These are phyloP conservation scores for Aleiodes alternator DNA, from an alignment of 2,888 invertebrate genomes.

Conservation along the genomic window DNA sequence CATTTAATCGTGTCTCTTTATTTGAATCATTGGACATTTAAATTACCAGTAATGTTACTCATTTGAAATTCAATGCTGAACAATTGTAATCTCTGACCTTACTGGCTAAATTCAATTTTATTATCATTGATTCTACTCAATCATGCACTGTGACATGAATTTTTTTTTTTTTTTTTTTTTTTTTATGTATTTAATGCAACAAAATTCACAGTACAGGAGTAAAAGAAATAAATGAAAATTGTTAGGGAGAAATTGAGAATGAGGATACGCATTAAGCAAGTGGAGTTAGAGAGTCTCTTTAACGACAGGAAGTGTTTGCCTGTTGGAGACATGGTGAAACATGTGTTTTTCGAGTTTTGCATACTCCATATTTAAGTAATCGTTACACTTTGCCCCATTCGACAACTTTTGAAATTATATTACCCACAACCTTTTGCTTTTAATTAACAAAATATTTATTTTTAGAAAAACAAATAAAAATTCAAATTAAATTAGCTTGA, in stretches of 20 bases:
- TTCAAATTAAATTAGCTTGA: background rate
- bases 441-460: background rate
- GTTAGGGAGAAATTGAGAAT: background rate
- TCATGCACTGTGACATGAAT: no score
- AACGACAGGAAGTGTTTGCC: slow-evolving; percentile 73
- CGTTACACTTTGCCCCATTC: slow-evolving; percentile 62
- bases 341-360: slow-evolving; percentile 70
- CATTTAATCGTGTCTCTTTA: slow-evolving; percentile 40
- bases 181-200: no score
- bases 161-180: no score
- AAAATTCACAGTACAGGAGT: no score
- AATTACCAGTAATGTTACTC: background rate
- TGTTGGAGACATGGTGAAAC: slow-evolving; percentile 62
- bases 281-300: slow-evolving; percentile 59
- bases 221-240: background rate
- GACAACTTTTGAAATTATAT: slow-evolving; percentile 57
- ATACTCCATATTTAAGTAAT: slow-evolving; percentile 63
- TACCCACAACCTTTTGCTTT: background rate
- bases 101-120: no score
- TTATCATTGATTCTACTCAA: no score
- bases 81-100: no score
- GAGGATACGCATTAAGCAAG: slow-evolving; percentile 1
- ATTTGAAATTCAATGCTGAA: no score
- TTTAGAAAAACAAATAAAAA: background rate
- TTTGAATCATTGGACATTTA: slow-evolving; percentile 40